phyloP scores from a whole-genome alignment of 37 sponge, comb jelly and placozoan species.

The Beroe forskalii region DNA sequence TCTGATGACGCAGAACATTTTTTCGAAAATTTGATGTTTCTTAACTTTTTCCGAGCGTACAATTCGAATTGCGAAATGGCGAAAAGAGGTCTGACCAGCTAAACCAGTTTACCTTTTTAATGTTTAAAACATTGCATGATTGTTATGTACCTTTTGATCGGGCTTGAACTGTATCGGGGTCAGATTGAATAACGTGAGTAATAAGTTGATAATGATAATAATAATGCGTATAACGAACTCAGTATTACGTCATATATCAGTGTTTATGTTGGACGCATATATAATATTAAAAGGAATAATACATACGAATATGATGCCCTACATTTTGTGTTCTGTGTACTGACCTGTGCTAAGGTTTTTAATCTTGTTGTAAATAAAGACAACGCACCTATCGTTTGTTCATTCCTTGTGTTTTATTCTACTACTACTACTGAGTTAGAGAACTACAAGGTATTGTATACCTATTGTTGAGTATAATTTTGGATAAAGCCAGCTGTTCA shows the following conservation, averaged over 20 bases:
- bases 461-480: too few relatives aligned
- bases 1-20: too few relatives aligned
- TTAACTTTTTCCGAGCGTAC: too few relatives aligned
- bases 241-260: neutral
- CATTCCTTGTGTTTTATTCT: neutral
- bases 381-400: conserved; percentile 42
- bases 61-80: too few relatives aligned
- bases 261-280: neutral
- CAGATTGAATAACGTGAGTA: neutral
- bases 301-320: conserved; percentile 12
- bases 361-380: conserved; percentile 66
- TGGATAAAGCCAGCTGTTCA: too few relatives aligned
- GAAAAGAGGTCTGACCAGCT: neutral
- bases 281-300: neutral
- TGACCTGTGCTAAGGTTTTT: conserved; percentile 63
- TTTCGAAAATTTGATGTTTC: too few relatives aligned
- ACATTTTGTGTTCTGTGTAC: conserved; percentile 44
- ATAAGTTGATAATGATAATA: neutral
- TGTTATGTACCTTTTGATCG: neutral
- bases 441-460: too few relatives aligned
- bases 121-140: neutral
- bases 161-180: neutral
- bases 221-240: too few relatives aligned
- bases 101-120: neutral
- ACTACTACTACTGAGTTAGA: too few relatives aligned